A percentile compares a stretch with the other conserved stretches of the same genome.
phyloP scores from a whole-genome alignment of 2,888 invertebrate species.

The Eulithis prunata region DNA sequence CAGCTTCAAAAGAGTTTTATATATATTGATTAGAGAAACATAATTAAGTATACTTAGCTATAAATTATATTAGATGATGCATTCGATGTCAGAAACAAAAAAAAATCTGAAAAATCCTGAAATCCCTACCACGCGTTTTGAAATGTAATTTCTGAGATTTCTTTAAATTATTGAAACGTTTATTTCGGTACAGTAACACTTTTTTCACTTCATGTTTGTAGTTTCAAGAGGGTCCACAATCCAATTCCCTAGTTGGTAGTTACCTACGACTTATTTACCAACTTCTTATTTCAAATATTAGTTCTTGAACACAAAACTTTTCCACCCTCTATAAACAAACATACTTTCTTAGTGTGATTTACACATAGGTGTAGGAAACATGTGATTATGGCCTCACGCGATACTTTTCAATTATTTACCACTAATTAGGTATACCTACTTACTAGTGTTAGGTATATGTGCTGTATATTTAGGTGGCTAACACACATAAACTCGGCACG shows the following conservation, averaged over 20 bases:
- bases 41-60: too few species aligned
- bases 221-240: not conserved
- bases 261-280: not conserved
- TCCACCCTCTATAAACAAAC: constrained; percentile 13
- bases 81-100: too few species aligned
- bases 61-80: too few species aligned
- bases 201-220: too few species aligned
- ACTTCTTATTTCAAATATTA: constrained; percentile 17
- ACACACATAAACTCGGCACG: constrained; percentile 15
- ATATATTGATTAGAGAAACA: too few species aligned
- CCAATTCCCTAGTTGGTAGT: not conserved
- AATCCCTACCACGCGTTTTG: too few species aligned
- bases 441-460: not conserved
- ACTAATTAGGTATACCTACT: constrained; percentile 40
- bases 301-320: constrained; percentile 14
- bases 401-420: constrained; percentile 48
- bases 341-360: constrained; percentile 20
- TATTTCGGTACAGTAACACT: not conserved
- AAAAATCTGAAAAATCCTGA: too few species aligned
- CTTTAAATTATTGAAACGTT: too few species aligned
- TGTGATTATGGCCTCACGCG: constrained; percentile 37
- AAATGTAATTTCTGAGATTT: too few species aligned
- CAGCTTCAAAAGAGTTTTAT: too few species aligned
- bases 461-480: too few species aligned
- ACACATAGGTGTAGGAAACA: constrained; percentile 29